phyloP scores from a whole-genome alignment of 1,140 invertebrate genomes.

The Panagrolaimus sp. region DNA sequence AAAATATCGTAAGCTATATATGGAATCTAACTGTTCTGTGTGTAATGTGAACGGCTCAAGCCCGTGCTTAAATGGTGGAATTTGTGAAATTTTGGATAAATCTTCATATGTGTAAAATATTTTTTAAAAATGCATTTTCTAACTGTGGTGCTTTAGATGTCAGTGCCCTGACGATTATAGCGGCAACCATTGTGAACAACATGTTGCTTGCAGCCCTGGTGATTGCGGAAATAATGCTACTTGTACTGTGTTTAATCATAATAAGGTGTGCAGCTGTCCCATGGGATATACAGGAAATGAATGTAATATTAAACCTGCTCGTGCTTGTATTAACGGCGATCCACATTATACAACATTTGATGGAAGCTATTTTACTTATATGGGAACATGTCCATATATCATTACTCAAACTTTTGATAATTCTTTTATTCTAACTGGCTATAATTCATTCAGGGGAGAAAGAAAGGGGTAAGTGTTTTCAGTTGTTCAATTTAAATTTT shows the following conservation, averaged over 20 bases:
- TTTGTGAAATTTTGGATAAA: neutral
- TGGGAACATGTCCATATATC: neutral
- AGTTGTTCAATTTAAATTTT: no score
- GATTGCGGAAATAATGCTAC: neutral
- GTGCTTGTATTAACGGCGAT: neutral
- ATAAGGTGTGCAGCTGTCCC: neutral
- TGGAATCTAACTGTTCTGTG: neutral
- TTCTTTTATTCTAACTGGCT: no score
- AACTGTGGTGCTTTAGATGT: neutral
- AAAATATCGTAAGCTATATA: neutral
- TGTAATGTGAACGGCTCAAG: neutral
- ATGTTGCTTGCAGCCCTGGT: neutral
- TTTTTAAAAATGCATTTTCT: neutral
- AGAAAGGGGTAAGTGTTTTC: no score
- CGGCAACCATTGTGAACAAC: neutral
- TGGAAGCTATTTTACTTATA: neutral
- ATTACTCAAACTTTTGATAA: slow-evolving; percentile 1
- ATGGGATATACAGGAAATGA: neutral
- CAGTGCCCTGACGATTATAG: neutral
- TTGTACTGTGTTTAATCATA: slow-evolving; percentile 4
- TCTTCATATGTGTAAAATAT: no score
- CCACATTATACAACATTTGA: slow-evolving; percentile 4
- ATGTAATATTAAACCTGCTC: neutral
- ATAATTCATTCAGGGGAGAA: no score
- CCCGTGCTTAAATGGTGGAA: neutral